phyloP scores from a whole-genome alignment of 2,888 invertebrate genomes.

The Phortica okadai region DNA sequence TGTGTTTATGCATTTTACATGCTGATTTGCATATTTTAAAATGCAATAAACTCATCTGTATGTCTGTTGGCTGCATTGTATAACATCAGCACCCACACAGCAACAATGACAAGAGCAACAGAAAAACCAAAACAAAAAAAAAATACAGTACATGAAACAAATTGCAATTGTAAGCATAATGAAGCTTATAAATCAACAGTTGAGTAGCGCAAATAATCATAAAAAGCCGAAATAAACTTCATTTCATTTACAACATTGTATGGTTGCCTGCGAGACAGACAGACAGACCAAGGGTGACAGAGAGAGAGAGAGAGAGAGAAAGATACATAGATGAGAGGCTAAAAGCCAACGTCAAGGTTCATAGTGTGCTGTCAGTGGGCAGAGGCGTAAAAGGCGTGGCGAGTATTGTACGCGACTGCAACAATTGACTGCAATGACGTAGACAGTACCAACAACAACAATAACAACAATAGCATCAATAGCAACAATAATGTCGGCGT shows the following conservation, averaged over 20 bases:
- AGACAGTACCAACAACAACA: neutral
- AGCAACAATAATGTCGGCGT: neutral
- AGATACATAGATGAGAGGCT: too few species aligned
- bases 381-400: neutral
- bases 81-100: neutral
- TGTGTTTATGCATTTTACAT: neutral
- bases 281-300: neutral
- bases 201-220: slow-evolving; percentile 24
- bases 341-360: too few species aligned
- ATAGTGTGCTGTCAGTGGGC: neutral
- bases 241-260: slow-evolving; percentile 18
- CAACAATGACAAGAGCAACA: slow-evolving; percentile 26
- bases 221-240: slow-evolving; percentile 31
- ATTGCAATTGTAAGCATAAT: slow-evolving; percentile 26
- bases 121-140: slow-evolving; percentile 3
- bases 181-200: slow-evolving; percentile 29
- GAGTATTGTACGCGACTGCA: neutral
- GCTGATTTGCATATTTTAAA: neutral
- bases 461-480: neutral
- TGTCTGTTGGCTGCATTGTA: neutral
- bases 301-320: too few species aligned
- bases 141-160: neutral
- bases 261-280: neutral
- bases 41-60: neutral
- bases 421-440: neutral